Evolutionary conservation across 2,888 invertebrate species (phyloP), one percentile per base, ranked within the genome.

Genomic region (Agrochola litura): DNA sequence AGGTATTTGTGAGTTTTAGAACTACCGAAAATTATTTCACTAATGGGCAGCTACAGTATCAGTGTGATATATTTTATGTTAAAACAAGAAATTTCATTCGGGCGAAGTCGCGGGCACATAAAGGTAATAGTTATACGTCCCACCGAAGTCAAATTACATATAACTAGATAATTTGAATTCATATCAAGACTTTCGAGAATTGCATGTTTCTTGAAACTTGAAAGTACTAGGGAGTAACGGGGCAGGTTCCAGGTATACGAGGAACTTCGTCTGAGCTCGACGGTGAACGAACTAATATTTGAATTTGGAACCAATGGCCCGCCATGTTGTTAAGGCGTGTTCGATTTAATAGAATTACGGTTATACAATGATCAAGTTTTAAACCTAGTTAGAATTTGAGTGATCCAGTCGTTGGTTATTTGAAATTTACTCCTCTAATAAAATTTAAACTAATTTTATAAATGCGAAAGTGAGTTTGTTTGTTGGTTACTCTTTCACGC

Each of bases 241-340:
- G n/a, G 2, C 56, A 43, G 54, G 19, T 66, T 25, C 19, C 22
- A 22, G 56, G 73, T 30, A 67, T 46, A 83, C 72, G 68, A 67
- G 68, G 67, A 87, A 84, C 76, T 79, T 69, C 37, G 71, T 30
- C 65, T 25, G 22, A 22, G 66, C 41, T 65, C 76, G 76, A 60
- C 58, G 41, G 25, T 74, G 73, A 61, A 77, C 64, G 68, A 83
- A 66, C 74, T 79, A 87, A 87, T 87, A 87, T 87, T 87, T 87
- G 88, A 87, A 82, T 79, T 87, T 73, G 65, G 77, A 87, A 83
- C 70, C 74, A 83, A 77, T 76, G 61, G 72, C 52, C 52, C 73
- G 83, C 81, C 86, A 76, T 84, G 8, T 80, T 77, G 71, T 87
- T 87, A 86, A 87, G 88, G 88, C 70, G 12, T 25, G 22, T 63